A percentile compares a stretch with the other conserved stretches of the same genome.
These are phyloP conservation scores for Nanorana parkeri DNA, from an alignment of 2,113 vertebrate species.

Conservation along the genomic window DNA sequence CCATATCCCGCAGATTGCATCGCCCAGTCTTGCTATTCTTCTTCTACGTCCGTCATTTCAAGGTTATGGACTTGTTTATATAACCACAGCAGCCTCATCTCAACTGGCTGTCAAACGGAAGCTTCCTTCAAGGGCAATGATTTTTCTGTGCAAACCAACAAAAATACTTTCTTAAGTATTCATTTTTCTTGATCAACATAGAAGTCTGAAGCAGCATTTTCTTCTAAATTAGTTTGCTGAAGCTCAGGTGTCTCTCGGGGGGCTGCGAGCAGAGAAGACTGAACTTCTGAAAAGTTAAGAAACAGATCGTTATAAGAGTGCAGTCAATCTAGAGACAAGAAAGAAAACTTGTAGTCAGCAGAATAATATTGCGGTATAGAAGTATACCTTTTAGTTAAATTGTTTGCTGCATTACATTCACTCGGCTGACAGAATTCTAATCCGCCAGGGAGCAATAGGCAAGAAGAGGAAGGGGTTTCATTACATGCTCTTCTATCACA, in stretches of 20 bases:
- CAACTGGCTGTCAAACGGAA: too few relatives aligned
- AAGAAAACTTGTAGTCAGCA: constrained; percentile 27
- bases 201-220: neutral
- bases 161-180: neutral
- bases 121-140: too few relatives aligned
- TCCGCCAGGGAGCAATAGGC: constrained; percentile 87
- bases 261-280: neutral
- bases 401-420: constrained; percentile 22
- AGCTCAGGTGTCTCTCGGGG: neutral
- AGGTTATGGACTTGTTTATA: too few relatives aligned
- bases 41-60: too few relatives aligned
- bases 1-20: too few relatives aligned
- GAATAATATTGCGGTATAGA: neutral
- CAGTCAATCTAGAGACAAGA: neutral
- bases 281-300: constrained; percentile 22
- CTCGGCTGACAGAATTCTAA: constrained; percentile 80
- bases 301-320: constrained; percentile 22
- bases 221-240: neutral
- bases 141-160: too few relatives aligned
- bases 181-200: neutral
- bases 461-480: constrained; percentile 81
- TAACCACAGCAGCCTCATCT: too few relatives aligned
- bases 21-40: too few relatives aligned
- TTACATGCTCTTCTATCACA: constrained; percentile 84
- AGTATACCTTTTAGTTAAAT: constrained; percentile 50